Evolutionary conservation across 2,888 invertebrate genomes (phyloP), one percentile per base, ranked within the genome.

Genomic region (Morpho helenor): DNA sequence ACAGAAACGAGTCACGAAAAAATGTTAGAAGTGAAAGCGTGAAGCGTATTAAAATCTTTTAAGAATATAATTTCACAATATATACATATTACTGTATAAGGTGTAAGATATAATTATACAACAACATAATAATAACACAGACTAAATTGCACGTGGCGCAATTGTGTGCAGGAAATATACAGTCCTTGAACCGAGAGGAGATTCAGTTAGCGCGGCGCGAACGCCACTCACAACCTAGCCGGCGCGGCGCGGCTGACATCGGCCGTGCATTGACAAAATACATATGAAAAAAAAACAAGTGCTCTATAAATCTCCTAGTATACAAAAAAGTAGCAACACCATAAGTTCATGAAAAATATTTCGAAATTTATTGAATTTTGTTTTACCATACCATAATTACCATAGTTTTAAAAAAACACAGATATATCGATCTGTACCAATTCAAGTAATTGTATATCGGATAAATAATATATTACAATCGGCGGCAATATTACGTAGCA

Each of bases 101-200:
- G 79, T 77, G 82, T 87, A 86, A 79, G 82, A 78, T 87, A 87
- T 88, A 88, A 87, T 86, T 87, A 89, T 83, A 89, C 87, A 89
- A 90, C 89, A 89, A 90, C 87, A 79, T 87, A 88, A 85, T 85
- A 84, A 87, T 89, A 90, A 88, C 87, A 89, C 87, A 89, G 88
- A 87, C 81, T 87, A 85, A 87, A 90, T 90, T 89, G 90, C 90
- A 90, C 88, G 79, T 79, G 83, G 80, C 82, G 87, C 86, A 84
- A 86, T 82, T 79, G 83, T 86, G 87, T 87, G 87, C 82, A 82
- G 85, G 84, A 84, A 84, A 84, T 77, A 79, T 82, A 83, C 89
- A 87, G 87, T 87, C 87, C 81, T 82, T 85, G 85, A 87, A 84
- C 86, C 85, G 82, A 86, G 80, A 81, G 80, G 88, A 89, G 89